phyloP scores from a whole-genome alignment of 2,888 invertebrate species.

The Idaea aversata region DNA sequence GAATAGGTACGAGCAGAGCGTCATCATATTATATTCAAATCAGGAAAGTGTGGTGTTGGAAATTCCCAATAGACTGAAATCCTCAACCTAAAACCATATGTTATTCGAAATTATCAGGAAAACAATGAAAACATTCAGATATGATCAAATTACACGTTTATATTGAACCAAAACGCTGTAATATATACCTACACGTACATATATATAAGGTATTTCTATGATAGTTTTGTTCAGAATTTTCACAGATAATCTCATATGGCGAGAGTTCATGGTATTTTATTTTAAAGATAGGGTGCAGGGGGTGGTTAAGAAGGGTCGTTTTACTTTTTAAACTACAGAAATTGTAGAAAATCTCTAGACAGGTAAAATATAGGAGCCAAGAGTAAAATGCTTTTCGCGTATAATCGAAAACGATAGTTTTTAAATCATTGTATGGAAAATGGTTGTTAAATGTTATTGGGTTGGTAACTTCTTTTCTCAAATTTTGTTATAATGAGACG shows the following conservation, averaged over 20 bases:
- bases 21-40: slow-evolving; percentile 15
- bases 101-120: slow-evolving; percentile 24
- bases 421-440: too few relatives aligned
- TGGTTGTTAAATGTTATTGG: too few relatives aligned
- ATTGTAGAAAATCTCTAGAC: not conserved
- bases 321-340: not conserved
- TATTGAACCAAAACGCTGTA: not conserved
- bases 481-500: too few relatives aligned
- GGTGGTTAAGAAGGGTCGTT: not conserved
- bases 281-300: not conserved
- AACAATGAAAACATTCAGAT: not conserved
- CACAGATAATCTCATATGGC: slow-evolving; percentile 8
- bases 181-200: too few relatives aligned
- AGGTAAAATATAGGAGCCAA: not conserved
- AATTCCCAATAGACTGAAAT: not conserved
- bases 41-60: slow-evolving; percentile 4
- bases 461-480: too few relatives aligned
- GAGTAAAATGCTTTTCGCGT: too few relatives aligned
- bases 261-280: not conserved
- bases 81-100: slow-evolving; percentile 6
- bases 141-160: not conserved
- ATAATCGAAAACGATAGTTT: too few relatives aligned
- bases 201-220: not conserved
- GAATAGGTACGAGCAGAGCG: not conserved
- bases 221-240: slow-evolving; percentile 3